A percentile compares a stretch with the other conserved stretches of the same genome.
Conservation (phyloP, 2,888 invertebrate genomes). For the Cristatella mucedo region DNA sequence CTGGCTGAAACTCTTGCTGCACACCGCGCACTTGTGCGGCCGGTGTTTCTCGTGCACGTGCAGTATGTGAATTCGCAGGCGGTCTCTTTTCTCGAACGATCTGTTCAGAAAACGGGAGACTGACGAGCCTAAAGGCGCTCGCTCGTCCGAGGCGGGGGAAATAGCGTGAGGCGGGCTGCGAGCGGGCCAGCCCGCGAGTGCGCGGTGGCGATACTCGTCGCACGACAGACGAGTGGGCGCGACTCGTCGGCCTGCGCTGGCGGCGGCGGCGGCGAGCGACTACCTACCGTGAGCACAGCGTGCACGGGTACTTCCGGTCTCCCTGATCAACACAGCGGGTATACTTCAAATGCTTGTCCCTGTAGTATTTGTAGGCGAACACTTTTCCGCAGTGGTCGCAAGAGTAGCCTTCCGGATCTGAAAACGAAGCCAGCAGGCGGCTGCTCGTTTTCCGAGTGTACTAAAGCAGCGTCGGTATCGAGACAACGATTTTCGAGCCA, state of each 20-base stretch:
- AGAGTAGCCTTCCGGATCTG: constrained; percentile 36
- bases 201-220: too few relatives aligned
- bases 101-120: constrained; percentile 20
- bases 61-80: constrained; percentile 42
- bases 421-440: too few relatives aligned
- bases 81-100: constrained; percentile 44
- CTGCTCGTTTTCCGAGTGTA: too few relatives aligned
- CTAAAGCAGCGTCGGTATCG: too few relatives aligned
- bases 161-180: too few relatives aligned
- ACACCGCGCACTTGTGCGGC: constrained; percentile 42
- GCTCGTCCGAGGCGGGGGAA: too few relatives aligned
- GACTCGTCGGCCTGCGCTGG: too few relatives aligned
- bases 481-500: too few relatives aligned
- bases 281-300: constrained; percentile 40
- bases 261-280: too few relatives aligned
- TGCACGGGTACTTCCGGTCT: constrained; percentile 42
- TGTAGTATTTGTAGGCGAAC: constrained; percentile 43
- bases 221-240: too few relatives aligned
- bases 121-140: too few relatives aligned
- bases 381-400: constrained; percentile 43
- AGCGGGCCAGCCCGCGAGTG: too few relatives aligned
- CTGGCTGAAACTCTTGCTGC: constrained; percentile 43
- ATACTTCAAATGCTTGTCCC: constrained; percentile 43
- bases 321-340: constrained; percentile 44
- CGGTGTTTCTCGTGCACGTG: constrained; percentile 45